These are phyloP conservation scores for Drosophila fungiperda DNA, from an alignment of 2,888 invertebrate genomes.

Conservation along the genomic window DNA sequence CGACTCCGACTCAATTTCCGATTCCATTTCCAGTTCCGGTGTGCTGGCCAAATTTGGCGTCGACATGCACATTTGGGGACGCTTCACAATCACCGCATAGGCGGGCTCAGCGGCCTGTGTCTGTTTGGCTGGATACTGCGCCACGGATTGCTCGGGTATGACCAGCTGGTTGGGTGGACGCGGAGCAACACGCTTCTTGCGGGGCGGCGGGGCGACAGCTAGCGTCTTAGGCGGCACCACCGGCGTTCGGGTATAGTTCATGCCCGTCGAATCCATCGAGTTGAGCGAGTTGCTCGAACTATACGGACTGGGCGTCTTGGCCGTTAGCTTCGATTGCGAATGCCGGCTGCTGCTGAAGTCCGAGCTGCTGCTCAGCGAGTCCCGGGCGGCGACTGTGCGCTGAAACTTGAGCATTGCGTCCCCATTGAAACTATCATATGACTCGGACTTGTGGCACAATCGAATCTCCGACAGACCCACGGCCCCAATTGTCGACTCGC, in stretches of 20 bases:
- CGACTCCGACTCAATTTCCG: constrained; percentile 19
- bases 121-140: constrained; percentile 39
- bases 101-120: constrained; percentile 50
- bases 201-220: constrained; percentile 76
- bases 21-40: constrained; percentile 23
- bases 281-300: constrained; percentile 85
- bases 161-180: constrained; percentile 84
- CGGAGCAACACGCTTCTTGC: constrained; percentile 84
- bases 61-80: constrained; percentile 83
- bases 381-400: constrained; percentile 80
- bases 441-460: constrained; percentile 84
- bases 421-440: constrained; percentile 83
- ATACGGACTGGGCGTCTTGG: constrained; percentile 85
- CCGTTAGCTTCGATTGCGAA: constrained; percentile 81
- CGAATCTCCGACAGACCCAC: constrained; percentile 85
- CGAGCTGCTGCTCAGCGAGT: constrained; percentile 84
- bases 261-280: constrained; percentile 85
- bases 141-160: constrained; percentile 81
- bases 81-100: constrained; percentile 68
- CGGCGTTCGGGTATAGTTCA: constrained; percentile 82
- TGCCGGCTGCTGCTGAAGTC: constrained; percentile 85
- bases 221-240: constrained; percentile 69
- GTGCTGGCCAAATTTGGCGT: constrained; percentile 81
- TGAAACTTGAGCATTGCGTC: constrained; percentile 84
- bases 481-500: constrained; percentile 84